phyloP scores from a whole-genome alignment of 2,888 invertebrate genomes.

The Lycaena phlaeas region DNA sequence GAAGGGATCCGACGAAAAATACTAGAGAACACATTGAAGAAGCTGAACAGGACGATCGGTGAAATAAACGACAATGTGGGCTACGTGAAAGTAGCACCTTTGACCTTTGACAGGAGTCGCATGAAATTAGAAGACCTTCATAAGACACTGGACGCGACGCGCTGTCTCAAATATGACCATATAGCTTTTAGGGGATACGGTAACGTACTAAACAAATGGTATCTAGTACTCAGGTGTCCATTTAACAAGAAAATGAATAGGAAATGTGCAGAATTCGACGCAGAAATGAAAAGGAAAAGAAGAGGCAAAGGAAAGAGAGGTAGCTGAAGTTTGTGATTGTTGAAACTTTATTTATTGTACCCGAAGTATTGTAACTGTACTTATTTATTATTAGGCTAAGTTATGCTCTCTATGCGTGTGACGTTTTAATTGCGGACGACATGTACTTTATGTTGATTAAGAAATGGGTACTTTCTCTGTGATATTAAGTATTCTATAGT shows the following conservation, averaged over 20 bases:
- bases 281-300: constrained; percentile 39
- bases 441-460: constrained; percentile 63
- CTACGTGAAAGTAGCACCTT: constrained; percentile 41
- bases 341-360: constrained; percentile 22
- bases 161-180: constrained; percentile 73
- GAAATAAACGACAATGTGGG: constrained; percentile 60
- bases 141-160: constrained; percentile 61
- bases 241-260: constrained; percentile 33
- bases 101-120: constrained; percentile 42
- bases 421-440: constrained; percentile 54
- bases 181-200: constrained; percentile 74
- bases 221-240: constrained; percentile 58
- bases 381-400: constrained; percentile 28
- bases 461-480: constrained; percentile 72
- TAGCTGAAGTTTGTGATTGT: constrained; percentile 4
- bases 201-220: constrained; percentile 74
- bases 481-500: constrained; percentile 71
- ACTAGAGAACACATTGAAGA: constrained; percentile 45
- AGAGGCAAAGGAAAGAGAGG: constrained; percentile 21
- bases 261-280: constrained; percentile 37
- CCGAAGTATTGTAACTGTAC: constrained; percentile 23
- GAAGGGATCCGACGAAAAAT: constrained; percentile 50
- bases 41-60: constrained; percentile 73
- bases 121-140: constrained; percentile 45
- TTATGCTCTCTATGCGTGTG: constrained; percentile 34